A percentile compares a stretch with the other conserved stretches of the same genome.
Conservation (phyloP, 2,113 vertebrate genomes). For the Caranx ignobilis region DNA sequence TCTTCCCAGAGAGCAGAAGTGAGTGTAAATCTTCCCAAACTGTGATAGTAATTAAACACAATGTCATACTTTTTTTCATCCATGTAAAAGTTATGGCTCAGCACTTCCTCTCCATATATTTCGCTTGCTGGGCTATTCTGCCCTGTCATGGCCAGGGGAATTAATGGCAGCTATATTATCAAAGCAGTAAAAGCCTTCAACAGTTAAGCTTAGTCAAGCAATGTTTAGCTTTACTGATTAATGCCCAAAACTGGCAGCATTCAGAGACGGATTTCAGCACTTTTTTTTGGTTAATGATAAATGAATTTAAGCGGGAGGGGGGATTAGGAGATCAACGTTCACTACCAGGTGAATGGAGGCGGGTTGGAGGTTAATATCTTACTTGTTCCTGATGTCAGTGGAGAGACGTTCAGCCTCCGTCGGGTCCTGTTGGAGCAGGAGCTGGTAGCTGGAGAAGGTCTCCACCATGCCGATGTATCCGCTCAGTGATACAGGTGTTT, state of each 20-base stretch:
- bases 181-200: constrained; percentile 64
- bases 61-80: constrained; percentile 39
- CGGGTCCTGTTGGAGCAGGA: constrained; percentile 67
- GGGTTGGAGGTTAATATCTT: constrained; percentile 51
- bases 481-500: constrained; percentile 48
- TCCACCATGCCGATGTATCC: constrained; percentile 81
- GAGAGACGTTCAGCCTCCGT: constrained; percentile 78
- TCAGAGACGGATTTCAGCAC: constrained; percentile 52
- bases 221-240: constrained; percentile 70
- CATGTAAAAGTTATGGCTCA: constrained; percentile 66
- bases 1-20: neutral
- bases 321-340: constrained; percentile 23
- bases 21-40: constrained; percentile 47
- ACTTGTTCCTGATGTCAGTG: constrained; percentile 78
- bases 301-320: neutral
- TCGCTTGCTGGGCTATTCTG: constrained; percentile 65
- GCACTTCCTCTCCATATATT: constrained; percentile 59
- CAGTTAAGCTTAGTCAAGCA: constrained; percentile 71
- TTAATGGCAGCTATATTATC: constrained; percentile 65
- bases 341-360: neutral
- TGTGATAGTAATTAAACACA: constrained; percentile 65
- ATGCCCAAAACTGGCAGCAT: constrained; percentile 42
- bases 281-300: constrained; percentile 54
- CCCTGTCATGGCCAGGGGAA: constrained; percentile 47
- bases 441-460: constrained; percentile 79